Percentiles rank a stretch among this genome's conserved stretches.
Evolutionary conservation across 2,888 invertebrate genomes (phyloP).

Genomic region (Polymixis flavicincta): DNA sequence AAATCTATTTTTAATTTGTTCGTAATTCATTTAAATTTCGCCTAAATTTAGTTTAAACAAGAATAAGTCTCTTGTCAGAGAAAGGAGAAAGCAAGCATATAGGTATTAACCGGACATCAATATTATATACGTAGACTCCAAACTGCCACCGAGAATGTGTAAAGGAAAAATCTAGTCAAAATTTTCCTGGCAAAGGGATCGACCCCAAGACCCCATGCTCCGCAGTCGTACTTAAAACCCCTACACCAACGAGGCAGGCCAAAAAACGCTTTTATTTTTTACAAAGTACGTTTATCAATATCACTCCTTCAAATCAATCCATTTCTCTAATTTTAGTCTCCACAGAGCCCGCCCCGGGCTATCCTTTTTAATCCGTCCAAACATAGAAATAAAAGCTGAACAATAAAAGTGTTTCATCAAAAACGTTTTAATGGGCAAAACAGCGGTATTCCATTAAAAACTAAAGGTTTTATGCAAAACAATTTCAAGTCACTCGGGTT

Average conservation of each 20-base stretch:
- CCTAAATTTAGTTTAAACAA: too few species aligned
- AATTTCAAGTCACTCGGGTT: slow-evolving; percentile 30
- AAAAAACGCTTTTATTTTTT: not conserved
- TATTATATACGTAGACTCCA: too few species aligned
- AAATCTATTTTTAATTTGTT: too few species aligned
- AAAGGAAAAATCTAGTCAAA: not conserved
- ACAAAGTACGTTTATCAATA: not conserved
- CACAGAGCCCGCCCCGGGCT: not conserved
- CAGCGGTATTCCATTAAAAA: slow-evolving; percentile 56
- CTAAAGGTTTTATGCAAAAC: slow-evolving; percentile 56
- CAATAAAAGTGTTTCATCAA: slow-evolving; percentile 49
- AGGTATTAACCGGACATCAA: too few species aligned
- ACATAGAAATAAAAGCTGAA: slow-evolving; percentile 42
- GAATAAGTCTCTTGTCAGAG: too few species aligned
- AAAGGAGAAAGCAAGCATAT: too few species aligned
- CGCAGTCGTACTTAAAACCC: not conserved
- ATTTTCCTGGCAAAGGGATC: not conserved
- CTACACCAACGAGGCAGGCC: not conserved
- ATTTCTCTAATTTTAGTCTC: slow-evolving; percentile 5
- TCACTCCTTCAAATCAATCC: not conserved
- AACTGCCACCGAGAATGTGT: not conserved
- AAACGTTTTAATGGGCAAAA: slow-evolving; percentile 51
- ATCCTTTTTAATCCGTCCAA: slow-evolving; percentile 19
- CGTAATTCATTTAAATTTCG: too few species aligned
- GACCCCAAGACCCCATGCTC: not conserved